Evolutionary conservation across 2,113 vertebrate genomes (phyloP), one percentile per base, ranked within the genome.

Genomic region (Equus quagga): DNA sequence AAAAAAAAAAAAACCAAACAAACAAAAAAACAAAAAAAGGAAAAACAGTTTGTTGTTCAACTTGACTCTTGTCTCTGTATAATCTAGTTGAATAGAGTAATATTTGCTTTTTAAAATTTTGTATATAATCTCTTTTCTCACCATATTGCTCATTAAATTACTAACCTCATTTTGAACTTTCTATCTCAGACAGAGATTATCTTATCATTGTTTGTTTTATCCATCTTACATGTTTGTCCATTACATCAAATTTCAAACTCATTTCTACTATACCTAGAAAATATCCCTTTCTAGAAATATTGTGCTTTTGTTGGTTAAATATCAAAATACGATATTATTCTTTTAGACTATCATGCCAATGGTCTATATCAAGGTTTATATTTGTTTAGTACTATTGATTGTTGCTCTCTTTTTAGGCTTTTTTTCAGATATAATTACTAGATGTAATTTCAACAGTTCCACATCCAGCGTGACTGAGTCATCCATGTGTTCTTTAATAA

Each of bases 191-290:
- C 26, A 67, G 26, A 76, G 51, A 73, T 87, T 90, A 79, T 67
- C 44, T 81, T 80, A 76, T 84, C 21, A 93, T 89, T 69, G 69
- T 19, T n/a, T 75, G 94, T 65, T 82, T 81, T 18, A 85, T 46
- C 26, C 49, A 62, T 51, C 5, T n/a, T 26, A 69, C 11, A 15
- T 65, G 6, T 87, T 75, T 86, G 54, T 46, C 24, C 54, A 73
- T 80, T 72, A 51, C 60, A 91, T 78, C 33, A 94, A 69, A 62
- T 91, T 82, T 76, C 75, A 82, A 91, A 94, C 69, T 82, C 18
- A 69, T 65, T 91, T 79, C 65, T 23, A 78, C 14, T 60, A 49
- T 33, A 51, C 14, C 51, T 76, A 65, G 75, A 85, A 81, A 75
- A 94, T 82, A 87, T 6, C 73, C n/a, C 28, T 64, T 80, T 60